These are phyloP conservation scores for Pseudotriccus pelzelni DNA, from an alignment of 2,797 vertebrate genomes.

Conservation along the genomic window DNA sequence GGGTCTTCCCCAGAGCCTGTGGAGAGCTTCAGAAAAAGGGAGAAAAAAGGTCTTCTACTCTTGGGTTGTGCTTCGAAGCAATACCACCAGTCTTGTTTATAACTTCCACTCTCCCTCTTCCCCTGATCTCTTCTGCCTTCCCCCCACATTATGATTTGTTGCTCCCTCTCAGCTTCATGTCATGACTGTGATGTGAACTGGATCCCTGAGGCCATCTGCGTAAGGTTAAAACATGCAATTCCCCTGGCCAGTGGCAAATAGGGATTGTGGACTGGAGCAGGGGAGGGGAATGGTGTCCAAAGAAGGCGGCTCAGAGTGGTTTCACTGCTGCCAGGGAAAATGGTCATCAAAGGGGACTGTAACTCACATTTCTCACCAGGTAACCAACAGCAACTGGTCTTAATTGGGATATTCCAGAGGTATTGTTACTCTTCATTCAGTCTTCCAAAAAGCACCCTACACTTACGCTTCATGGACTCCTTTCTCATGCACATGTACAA, in stretches of 20 bases:
- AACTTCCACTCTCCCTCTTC: not conserved
- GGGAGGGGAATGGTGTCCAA: not conserved
- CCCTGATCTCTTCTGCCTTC: not conserved
- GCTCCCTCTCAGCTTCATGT: not conserved
- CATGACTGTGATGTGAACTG: not conserved
- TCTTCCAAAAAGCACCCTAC: not conserved
- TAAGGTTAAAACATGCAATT: not conserved
- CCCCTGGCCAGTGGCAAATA: not conserved
- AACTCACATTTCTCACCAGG: not conserved
- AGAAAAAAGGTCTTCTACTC: not conserved
- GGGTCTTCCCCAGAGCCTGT: not conserved
- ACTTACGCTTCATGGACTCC: rapidly evolving
- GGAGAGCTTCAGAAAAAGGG: not conserved
- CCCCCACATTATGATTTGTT: not conserved
- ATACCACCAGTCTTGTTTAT: not conserved
- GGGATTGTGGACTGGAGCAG: not conserved
- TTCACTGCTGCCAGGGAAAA: not conserved
- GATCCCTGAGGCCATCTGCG: not conserved
- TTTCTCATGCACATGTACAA: rapidly evolving
- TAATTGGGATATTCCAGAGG: not conserved
- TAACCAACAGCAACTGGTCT: not conserved
- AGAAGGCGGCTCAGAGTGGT: not conserved
- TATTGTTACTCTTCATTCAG: not conserved
- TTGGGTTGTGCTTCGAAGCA: rapidly evolving
- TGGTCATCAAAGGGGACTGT: not conserved